These are phyloP conservation scores for Agonopterix alstromeriana DNA, from an alignment of 2,888 invertebrate species.

Conservation along the genomic window DNA sequence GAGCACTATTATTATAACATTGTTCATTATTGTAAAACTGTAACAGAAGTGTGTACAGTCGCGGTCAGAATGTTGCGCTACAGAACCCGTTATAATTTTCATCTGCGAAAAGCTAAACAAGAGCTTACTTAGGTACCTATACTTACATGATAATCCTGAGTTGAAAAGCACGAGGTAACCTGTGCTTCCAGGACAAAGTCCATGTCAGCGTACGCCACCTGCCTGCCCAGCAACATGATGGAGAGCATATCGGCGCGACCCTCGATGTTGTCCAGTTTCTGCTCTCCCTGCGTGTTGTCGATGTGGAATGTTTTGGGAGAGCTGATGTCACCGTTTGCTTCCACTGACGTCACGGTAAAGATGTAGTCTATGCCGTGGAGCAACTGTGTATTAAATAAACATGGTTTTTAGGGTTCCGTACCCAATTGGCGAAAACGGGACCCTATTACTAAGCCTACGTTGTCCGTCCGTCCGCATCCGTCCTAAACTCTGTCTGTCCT, in stretches of 20 bases:
- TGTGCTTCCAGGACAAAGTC: slow-evolving; percentile 37
- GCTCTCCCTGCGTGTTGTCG: slow-evolving; percentile 37
- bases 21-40: too few relatives aligned
- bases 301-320: slow-evolving; percentile 35
- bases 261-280: slow-evolving; percentile 30
- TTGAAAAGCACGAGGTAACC: slow-evolving; percentile 41
- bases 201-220: slow-evolving; percentile 33
- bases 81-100: too few relatives aligned
- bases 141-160: slow-evolving; percentile 51
- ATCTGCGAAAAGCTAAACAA: too few relatives aligned
- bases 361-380: slow-evolving; percentile 41
- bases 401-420: too few relatives aligned
- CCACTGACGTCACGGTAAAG: slow-evolving; percentile 36
- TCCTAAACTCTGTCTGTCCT: too few relatives aligned
- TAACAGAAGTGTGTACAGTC: too few relatives aligned
- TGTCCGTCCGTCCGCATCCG: too few relatives aligned
- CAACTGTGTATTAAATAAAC: slow-evolving; percentile 26
- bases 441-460: too few relatives aligned
- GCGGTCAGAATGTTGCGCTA: too few relatives aligned
- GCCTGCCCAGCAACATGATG: slow-evolving; percentile 38
- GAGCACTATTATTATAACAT: too few relatives aligned
- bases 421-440: too few relatives aligned
- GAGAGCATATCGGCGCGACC: slow-evolving; percentile 40
- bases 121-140: slow-evolving; percentile 22
- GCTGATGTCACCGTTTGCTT: slow-evolving; percentile 9